phyloP scores from a whole-genome alignment of 2,113 vertebrate genomes.

The Rostratula benghalensis region DNA sequence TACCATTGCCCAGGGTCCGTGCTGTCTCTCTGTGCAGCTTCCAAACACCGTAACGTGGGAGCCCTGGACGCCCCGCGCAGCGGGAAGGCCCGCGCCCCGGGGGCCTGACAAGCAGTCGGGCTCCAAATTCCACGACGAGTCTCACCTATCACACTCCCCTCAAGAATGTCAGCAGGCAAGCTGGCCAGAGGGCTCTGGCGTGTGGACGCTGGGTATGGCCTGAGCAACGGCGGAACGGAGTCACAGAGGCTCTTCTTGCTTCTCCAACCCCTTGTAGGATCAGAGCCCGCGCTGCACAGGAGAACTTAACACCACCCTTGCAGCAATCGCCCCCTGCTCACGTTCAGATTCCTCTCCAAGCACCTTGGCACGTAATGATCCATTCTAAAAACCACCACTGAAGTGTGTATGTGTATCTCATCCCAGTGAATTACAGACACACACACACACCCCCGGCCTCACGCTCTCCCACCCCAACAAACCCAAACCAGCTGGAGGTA shows the following conservation, averaged over 20 bases:
- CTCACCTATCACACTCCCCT: slow-evolving; percentile 42
- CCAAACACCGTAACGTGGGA: accelerated
- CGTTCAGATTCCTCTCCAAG: accelerated
- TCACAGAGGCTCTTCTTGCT: slow-evolving; percentile 11
- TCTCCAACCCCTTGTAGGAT: not conserved
- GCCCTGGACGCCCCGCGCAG: not conserved
- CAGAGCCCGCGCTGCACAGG: not conserved
- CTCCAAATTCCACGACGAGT: not conserved
- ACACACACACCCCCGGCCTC: accelerated
- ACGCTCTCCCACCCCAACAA: not conserved
- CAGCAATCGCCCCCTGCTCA: accelerated
- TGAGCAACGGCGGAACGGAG: slow-evolving; percentile 17
- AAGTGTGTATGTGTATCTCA: not conserved
- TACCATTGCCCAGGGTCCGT: not conserved
- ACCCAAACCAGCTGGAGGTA: not conserved
- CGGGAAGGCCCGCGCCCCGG: not conserved
- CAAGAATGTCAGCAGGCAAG: slow-evolving; percentile 56
- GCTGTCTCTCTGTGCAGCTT: not conserved
- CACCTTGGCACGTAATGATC: not conserved
- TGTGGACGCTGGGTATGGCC: not conserved
- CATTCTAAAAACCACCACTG: not conserved
- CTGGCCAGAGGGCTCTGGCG: slow-evolving; percentile 49
- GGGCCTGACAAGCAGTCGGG: not conserved
- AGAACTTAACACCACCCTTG: not conserved
- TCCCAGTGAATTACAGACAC: not conserved